Percentiles rank a stretch among this genome's conserved stretches.
Evolutionary conservation across 35 echinoderm and acorn worm species (phyloP).

Genomic region (Apostichopus japonicus): DNA sequence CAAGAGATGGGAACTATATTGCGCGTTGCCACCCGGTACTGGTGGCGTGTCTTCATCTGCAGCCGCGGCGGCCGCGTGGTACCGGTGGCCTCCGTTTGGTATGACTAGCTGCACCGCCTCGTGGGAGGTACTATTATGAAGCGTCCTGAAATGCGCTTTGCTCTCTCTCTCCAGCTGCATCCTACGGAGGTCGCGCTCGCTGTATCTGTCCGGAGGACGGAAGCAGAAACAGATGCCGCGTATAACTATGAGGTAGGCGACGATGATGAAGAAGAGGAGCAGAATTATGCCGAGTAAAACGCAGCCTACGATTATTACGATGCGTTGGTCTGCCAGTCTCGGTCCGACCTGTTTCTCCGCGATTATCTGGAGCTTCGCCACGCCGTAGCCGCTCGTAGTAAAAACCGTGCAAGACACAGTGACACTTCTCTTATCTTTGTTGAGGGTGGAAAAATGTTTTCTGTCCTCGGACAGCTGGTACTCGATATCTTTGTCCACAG

Average conservation of each 20-base stretch:
- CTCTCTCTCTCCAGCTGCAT: slow-evolving; percentile 42
- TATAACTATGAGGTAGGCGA: slow-evolving; percentile 42
- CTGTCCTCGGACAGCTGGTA: slow-evolving; percentile 16
- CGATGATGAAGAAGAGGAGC: slow-evolving; percentile 19
- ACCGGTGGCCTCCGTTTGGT: slow-evolving; percentile 28
- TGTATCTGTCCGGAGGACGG: slow-evolving; percentile 39
- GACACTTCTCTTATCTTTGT: neutral
- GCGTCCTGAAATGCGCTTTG: slow-evolving; percentile 23
- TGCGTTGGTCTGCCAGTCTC: neutral
- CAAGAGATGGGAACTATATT: slow-evolving; percentile 42
- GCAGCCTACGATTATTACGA: neutral
- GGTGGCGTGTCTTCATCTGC: slow-evolving; percentile 40
- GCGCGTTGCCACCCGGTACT: slow-evolving; percentile 25
- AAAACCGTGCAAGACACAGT: slow-evolving; percentile 42
- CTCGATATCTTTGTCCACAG: neutral
- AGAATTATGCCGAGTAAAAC: neutral
- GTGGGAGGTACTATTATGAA: neutral
- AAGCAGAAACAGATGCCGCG: slow-evolving; percentile 55
- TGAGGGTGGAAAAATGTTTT: neutral
- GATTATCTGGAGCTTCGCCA: slow-evolving; percentile 1
- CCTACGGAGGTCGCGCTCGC: neutral
- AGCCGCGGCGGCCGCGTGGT: neutral
- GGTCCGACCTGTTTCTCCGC: neutral
- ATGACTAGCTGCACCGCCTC: neutral
- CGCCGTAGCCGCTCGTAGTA: slow-evolving; percentile 5